Evolutionary conservation across 2,888 invertebrate species (phyloP), one percentile per base, ranked within the genome.

Genomic region (Eueremaeus valkanovi): DNA sequence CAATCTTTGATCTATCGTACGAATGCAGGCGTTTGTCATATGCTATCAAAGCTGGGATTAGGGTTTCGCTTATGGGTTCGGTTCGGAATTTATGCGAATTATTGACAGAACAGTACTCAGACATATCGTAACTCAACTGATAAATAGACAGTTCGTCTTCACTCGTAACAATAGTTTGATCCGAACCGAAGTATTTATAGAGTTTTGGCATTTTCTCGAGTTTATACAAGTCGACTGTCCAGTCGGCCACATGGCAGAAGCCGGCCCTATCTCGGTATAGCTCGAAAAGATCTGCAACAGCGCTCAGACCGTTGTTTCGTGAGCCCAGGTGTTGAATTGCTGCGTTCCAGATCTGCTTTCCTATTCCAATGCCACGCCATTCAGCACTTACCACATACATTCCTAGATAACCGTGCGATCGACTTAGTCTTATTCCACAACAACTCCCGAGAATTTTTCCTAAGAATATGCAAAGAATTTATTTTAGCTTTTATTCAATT

Each of bases 311-410:
- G 2, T 76, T 61, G 51, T 79, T 79, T 51, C 79, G 55, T 6
- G 75, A 45, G n/a, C 78, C 79, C 16, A 79, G 63, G 18, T 77
- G 79, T 29, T 72, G 36, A 13, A 79, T 72, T 1, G 79, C 79
- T 49, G 79, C 78, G 40, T 79, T 75, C 78, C 78, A 79, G 13
- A 79, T 73, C n/a, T 76, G 61, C 27, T 78, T 75, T n/a, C 79
- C 79, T 8, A 79, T 51, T 11, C 79, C 79, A 31, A 73, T 31
- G 63, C 79, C 78, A n/a, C 79, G 45, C 29, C 73, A 77, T 18
- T 72, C 76, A 0, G 21, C 36, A 51, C 75, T 74, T 1, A 79
- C 78, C 5, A 79, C 77, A 72, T 79, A 79, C 78, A 79, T 78
- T 21, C 79, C 79, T 11, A 79, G 75, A 49, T 79, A 79, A n/a